phyloP scores from a whole-genome alignment of 2,888 invertebrate genomes.

The Sympetrum striolatum region DNA sequence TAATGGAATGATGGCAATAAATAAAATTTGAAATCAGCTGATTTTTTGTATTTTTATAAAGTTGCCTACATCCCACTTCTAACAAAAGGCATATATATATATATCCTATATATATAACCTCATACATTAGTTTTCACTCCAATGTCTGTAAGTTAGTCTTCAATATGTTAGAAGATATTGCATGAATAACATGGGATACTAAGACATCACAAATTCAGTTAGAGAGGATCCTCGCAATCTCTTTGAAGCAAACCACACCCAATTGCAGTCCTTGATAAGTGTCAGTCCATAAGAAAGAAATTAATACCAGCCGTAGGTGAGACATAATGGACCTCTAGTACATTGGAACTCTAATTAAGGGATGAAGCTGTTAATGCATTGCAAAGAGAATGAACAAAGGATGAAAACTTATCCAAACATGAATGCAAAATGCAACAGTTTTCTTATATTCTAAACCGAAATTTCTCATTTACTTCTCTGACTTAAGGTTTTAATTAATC shows the following conservation, averaged over 20 bases:
- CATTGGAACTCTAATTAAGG: constrained; percentile 42
- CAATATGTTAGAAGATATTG: neutral
- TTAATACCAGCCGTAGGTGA: constrained; percentile 44
- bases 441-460: constrained; percentile 44
- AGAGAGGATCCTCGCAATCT: constrained; percentile 49
- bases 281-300: constrained; percentile 47
- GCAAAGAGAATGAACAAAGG: constrained; percentile 46
- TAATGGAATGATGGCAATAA: no score
- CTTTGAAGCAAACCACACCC: constrained; percentile 64
- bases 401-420: constrained; percentile 45
- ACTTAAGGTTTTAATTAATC: no score
- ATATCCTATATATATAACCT: neutral
- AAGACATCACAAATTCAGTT: constrained; percentile 33
- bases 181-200: constrained; percentile 23
- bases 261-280: constrained; percentile 52
- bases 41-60: neutral
- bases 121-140: neutral
- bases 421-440: constrained; percentile 47
- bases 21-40: no score
- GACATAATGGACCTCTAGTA: constrained; percentile 34
- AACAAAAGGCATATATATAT: neutral
- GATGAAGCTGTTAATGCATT: constrained; percentile 45
- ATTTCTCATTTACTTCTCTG: neutral
- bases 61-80: neutral
- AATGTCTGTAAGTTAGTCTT: constrained; percentile 8